Conservation (phyloP, 2,797 vertebrate genomes). For the Bradypodion ventrale region DNA sequence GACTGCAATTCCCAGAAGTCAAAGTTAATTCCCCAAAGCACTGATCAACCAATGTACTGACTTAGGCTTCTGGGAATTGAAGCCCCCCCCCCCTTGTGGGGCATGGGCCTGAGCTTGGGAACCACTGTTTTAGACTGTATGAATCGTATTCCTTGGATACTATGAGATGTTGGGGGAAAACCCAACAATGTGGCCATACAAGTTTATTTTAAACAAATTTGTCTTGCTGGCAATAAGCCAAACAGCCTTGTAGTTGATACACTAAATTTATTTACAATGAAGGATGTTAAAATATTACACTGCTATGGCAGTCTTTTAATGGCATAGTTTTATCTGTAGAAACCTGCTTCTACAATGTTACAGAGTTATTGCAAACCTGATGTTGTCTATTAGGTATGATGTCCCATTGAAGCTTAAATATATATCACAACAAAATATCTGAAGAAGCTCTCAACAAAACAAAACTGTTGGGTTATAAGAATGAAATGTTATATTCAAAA, state of each 20-base stretch:
- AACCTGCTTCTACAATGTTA: background rate
- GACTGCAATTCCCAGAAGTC: no score
- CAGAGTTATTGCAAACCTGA: background rate
- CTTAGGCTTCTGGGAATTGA: no score
- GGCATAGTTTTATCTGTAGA: background rate
- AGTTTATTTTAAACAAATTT: background rate
- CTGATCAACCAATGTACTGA: no score
- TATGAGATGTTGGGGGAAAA: background rate
- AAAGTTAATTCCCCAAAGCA: no score
- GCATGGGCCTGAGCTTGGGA: no score
- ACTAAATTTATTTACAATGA: background rate
- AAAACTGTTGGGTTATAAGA: slow-evolving; percentile 45
- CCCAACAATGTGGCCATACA: no score
- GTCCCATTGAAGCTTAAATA: slow-evolving; percentile 14
- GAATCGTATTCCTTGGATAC: background rate
- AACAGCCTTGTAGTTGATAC: background rate
- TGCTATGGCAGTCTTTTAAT: background rate
- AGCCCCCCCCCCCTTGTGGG: no score
- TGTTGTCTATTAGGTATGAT: slow-evolving; percentile 23
- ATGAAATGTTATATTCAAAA: slow-evolving; percentile 16
- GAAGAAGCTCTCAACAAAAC: slow-evolving; percentile 53
- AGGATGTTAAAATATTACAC: background rate
- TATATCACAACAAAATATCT: slow-evolving; percentile 33
- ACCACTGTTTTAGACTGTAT: no score
- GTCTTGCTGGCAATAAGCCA: background rate